phyloP scores from a whole-genome alignment of 2,113 vertebrate genomes.

The Aegotheles bennettii region DNA sequence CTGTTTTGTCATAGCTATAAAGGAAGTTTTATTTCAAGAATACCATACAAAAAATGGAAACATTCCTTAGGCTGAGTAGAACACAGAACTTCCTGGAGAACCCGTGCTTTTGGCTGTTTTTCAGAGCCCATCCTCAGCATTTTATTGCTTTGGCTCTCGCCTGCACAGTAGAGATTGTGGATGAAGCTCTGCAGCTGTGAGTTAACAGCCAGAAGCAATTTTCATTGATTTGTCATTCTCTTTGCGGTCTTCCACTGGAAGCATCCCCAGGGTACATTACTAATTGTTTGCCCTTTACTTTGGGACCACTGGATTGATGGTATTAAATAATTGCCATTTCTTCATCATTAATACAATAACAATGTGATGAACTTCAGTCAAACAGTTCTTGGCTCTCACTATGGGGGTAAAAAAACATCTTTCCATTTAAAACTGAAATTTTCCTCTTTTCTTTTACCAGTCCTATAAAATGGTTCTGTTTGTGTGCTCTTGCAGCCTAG shows the following conservation, averaged over 20 bases:
- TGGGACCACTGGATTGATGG: not conserved
- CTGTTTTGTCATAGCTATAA: not conserved
- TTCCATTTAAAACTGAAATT: not conserved
- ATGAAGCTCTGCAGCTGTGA: not conserved
- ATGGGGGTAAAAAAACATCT: not conserved
- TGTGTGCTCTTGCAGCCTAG: not conserved
- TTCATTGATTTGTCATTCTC: constrained; percentile 47
- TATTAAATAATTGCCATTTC: not conserved
- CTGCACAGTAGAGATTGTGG: not conserved
- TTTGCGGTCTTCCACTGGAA: not conserved
- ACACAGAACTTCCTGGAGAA: not conserved
- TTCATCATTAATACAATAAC: not conserved
- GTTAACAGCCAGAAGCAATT: constrained; percentile 24
- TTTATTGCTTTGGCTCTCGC: constrained; percentile 9
- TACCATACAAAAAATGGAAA: not conserved
- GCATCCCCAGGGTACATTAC: not conserved
- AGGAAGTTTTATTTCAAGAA: not conserved
- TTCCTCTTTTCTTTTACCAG: not conserved
- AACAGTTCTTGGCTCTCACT: not conserved
- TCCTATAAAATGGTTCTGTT: not conserved
- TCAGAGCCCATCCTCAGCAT: not conserved
- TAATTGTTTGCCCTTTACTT: constrained; percentile 31
- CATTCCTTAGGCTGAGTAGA: not conserved
- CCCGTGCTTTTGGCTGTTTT: not conserved
- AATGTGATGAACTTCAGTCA: constrained; percentile 7